phyloP scores from a whole-genome alignment of 2,888 invertebrate species.

The Scaptomyza polygonia region DNA sequence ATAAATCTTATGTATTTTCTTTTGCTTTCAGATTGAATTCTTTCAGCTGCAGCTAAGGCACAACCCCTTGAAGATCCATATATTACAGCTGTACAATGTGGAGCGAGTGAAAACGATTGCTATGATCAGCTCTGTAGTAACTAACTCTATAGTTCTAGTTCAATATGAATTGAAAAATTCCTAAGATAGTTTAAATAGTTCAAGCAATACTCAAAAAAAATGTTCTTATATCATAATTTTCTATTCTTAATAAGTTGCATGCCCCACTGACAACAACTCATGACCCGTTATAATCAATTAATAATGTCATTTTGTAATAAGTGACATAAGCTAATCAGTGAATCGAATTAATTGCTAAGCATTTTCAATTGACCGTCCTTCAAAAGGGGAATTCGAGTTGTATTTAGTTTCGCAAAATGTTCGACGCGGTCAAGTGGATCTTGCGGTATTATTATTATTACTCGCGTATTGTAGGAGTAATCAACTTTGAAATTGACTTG shows the following conservation, averaged over 20 bases:
- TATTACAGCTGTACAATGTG: constrained; percentile 38
- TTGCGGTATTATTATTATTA: constrained; percentile 50
- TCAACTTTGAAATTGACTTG: constrained; percentile 58
- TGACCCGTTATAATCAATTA: background rate
- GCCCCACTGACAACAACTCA: background rate
- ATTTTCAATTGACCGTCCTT: background rate
- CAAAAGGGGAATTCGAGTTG: background rate
- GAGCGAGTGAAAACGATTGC: constrained; percentile 25
- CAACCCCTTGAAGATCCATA: constrained; percentile 16
- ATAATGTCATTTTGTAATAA: constrained; percentile 15
- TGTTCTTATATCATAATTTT: too few species aligned
- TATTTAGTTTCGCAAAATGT: constrained; percentile 48
- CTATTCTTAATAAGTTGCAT: too few species aligned
- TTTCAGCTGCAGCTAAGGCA: constrained; percentile 50
- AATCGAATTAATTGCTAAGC: background rate
- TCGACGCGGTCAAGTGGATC: constrained; percentile 34
- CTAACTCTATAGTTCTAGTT: constrained; percentile 48
- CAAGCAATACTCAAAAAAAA: too few species aligned
- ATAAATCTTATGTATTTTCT: background rate
- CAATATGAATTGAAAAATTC: constrained; percentile 29
- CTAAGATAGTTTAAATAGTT: background rate
- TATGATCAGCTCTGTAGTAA: constrained; percentile 46
- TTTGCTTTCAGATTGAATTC: constrained; percentile 37
- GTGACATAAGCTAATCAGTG: constrained; percentile 8
- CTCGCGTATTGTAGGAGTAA: constrained; percentile 43